Conservation (phyloP, 2,797 vertebrate genomes). For the Lagorchestes hirsutus region DNA sequence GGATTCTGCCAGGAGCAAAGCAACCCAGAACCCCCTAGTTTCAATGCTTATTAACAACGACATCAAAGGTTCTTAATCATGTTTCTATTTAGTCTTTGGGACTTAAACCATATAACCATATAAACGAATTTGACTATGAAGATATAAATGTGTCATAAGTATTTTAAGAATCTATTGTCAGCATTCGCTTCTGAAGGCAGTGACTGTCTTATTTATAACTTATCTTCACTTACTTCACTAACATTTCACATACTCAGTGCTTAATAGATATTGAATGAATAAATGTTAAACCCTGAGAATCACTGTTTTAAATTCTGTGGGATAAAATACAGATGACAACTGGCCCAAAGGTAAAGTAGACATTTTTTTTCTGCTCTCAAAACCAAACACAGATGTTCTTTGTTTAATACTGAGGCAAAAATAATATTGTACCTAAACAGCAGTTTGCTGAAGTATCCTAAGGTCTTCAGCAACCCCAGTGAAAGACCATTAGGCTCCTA, state of each 20-base stretch:
- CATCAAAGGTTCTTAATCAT: not conserved
- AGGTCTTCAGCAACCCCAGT: not conserved
- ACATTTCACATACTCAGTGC: not conserved
- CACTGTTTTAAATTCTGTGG: conserved; percentile 30
- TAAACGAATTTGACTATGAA: not conserved
- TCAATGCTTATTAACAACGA: not conserved
- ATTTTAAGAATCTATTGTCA: not conserved
- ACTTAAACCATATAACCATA: not conserved
- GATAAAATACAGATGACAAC: conserved; percentile 14
- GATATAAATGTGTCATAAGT: not conserved
- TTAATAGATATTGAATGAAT: not conserved
- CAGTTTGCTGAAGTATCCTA: not conserved
- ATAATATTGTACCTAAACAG: not conserved
- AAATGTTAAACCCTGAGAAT: conserved; percentile 36
- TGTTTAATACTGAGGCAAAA: not conserved
- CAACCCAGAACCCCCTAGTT: not conserved
- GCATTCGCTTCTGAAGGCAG: not conserved
- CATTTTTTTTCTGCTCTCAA: not conserved
- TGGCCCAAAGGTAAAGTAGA: not conserved
- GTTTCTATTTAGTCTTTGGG: not conserved
- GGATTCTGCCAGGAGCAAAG: not conserved
- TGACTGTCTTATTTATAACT: not conserved
- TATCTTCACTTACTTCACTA: not conserved
- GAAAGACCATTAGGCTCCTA: not conserved
- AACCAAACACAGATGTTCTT: not conserved